Conservation (phyloP, 1,140 invertebrate species). For the Bombus turneri region DNA sequence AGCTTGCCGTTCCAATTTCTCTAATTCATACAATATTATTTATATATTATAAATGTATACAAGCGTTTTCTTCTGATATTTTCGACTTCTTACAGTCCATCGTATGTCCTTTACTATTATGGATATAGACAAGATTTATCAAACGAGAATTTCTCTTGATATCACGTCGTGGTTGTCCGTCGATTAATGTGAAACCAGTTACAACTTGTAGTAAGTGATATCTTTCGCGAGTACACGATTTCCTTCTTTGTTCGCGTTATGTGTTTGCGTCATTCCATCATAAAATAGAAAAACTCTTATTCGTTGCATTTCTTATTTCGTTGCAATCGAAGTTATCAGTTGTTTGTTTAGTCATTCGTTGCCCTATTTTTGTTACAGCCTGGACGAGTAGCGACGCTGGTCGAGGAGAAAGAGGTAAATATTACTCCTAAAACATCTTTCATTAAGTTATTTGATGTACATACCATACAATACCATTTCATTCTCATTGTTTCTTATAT, state of each 20-base stretch:
- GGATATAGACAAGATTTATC: background rate
- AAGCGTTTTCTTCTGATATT: no score
- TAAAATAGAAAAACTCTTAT: background rate
- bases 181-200: constrained; percentile 51
- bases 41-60: background rate
- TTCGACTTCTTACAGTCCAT: background rate
- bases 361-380: constrained; percentile 86
- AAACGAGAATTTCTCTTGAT: constrained; percentile 25
- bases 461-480: background rate
- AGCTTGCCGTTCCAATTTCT: constrained; percentile 13
- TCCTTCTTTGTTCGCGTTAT: constrained; percentile 20
- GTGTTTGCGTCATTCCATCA: background rate
- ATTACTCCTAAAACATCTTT: no score
- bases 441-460: background rate
- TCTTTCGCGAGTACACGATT: constrained; percentile 18
- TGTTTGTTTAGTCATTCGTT: constrained; percentile 4
- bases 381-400: constrained; percentile 89
- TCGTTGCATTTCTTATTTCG: background rate
- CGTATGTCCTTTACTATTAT: background rate
- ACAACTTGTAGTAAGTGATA: constrained; percentile 61
- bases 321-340: background rate
- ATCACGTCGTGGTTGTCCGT: constrained; percentile 41
- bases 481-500: background rate
- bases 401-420: constrained; percentile 88
- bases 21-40: background rate